Percentiles rank a stretch among this genome's conserved stretches.
Conservation (phyloP, 2,888 invertebrate genomes). For the Leptogaster cylindrica region DNA sequence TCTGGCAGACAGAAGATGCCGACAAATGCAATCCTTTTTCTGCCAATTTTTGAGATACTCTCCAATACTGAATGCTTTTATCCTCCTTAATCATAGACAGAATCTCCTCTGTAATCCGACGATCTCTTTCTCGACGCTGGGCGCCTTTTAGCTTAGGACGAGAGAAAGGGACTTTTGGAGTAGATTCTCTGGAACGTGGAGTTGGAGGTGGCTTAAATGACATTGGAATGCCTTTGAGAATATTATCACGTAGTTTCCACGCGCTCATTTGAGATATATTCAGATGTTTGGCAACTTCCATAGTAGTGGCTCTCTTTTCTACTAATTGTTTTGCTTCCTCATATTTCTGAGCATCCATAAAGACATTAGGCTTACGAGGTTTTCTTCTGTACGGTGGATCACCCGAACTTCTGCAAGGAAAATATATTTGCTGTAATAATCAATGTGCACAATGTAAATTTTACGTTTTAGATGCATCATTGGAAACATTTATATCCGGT, state of each 20-base stretch:
- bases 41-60: conserved; percentile 59
- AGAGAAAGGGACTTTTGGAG: conserved; percentile 44
- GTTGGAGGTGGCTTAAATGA: conserved; percentile 52
- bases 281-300: conserved; percentile 60
- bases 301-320: conserved; percentile 58
- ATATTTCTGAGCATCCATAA: conserved; percentile 60
- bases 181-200: background rate
- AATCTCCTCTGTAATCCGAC: conserved; percentile 59
- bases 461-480: background rate
- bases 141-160: conserved; percentile 58
- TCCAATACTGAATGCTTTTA: conserved; percentile 61
- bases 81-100: conserved; percentile 60
- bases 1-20: conserved; percentile 61
- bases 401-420: background rate
- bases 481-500: background rate
- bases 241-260: conserved; percentile 61
- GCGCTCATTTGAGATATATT: conserved; percentile 62
- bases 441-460: background rate
- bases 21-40: conserved; percentile 60
- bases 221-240: conserved; percentile 59
- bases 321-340: conserved; percentile 57
- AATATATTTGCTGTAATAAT: background rate
- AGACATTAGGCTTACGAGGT: conserved; percentile 60
- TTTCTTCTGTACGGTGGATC: conserved; percentile 52
- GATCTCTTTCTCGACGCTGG: conserved; percentile 58